Conservation (phyloP, 2,888 invertebrate genomes). For the Melanophora roralis region DNA sequence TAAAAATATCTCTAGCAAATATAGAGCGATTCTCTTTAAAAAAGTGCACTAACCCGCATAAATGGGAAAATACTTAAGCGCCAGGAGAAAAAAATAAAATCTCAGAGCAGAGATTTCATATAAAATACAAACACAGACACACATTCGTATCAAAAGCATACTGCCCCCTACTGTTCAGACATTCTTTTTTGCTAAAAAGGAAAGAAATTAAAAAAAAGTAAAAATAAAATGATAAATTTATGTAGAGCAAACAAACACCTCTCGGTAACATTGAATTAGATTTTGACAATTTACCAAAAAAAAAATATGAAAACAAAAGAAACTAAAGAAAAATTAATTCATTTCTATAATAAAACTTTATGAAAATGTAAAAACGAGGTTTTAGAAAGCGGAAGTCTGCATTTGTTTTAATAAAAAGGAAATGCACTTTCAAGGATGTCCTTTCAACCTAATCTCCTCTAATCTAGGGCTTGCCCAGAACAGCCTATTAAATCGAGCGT, state of each 20-base stretch:
- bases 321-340: not conserved
- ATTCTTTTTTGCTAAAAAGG: too few species aligned
- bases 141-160: not conserved
- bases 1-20: conserved; percentile 1
- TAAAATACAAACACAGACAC: not conserved
- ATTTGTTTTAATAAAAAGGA: too few species aligned
- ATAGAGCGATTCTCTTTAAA: not conserved
- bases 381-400: too few species aligned
- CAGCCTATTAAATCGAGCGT: too few species aligned
- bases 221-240: not conserved
- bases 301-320: not conserved
- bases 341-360: too few species aligned
- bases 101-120: conserved; percentile 5
- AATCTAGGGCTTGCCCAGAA: too few species aligned
- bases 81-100: conserved; percentile 7
- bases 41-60: not conserved
- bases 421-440: too few species aligned
- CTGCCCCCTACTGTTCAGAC: conserved; percentile 1
- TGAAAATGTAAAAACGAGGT: too few species aligned
- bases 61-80: conserved; percentile 14
- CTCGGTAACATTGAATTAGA: conserved; percentile 25
- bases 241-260: conserved; percentile 35
- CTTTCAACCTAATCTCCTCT: too few species aligned
- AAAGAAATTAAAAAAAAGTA: conserved; percentile 1
- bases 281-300: conserved; percentile 27